A percentile compares a stretch with the other conserved stretches of the same genome.
Evolutionary conservation across 2,113 vertebrate species (phyloP).

Genomic region (Neomonachus schauinslandi): DNA sequence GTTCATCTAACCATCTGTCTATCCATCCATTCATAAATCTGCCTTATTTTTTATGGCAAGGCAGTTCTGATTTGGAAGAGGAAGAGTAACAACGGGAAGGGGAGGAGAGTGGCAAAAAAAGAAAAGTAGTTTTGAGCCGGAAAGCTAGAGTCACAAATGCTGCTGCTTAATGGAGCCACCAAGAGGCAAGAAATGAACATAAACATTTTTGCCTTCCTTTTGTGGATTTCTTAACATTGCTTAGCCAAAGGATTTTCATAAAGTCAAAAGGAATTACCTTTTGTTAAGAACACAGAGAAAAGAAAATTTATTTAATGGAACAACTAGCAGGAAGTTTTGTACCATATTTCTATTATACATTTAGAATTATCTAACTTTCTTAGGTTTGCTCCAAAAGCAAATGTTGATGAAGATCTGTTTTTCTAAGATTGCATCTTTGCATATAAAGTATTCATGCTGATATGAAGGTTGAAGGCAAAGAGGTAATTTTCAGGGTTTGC

Average conservation of each 20-base stretch:
- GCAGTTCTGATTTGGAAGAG: not conserved
- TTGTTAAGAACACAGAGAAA: conserved; percentile 14
- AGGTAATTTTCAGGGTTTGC: conserved; percentile 5
- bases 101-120: not conserved
- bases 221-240: not conserved
- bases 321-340: not conserved
- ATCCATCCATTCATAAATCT: not conserved
- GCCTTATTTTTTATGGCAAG: not conserved
- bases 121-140: not conserved
- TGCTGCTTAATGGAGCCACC: not conserved
- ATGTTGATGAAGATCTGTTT: not conserved
- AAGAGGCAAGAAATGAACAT: not conserved
- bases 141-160: not conserved
- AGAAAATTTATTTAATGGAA: conserved; percentile 18
- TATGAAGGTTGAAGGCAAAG: conserved; percentile 7
- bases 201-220: not conserved
- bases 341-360: not conserved
- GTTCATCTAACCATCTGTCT: not conserved
- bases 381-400: conserved; percentile 27
- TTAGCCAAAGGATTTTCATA: not conserved
- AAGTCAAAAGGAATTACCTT: conserved; percentile 39
- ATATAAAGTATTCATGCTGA: not conserved
- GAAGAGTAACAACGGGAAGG: not conserved
- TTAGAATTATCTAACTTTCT: conserved; percentile 10
- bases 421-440: not conserved